Evolutionary conservation across 2,113 vertebrate species (phyloP).

Genomic region (Aegotheles bennettii): DNA sequence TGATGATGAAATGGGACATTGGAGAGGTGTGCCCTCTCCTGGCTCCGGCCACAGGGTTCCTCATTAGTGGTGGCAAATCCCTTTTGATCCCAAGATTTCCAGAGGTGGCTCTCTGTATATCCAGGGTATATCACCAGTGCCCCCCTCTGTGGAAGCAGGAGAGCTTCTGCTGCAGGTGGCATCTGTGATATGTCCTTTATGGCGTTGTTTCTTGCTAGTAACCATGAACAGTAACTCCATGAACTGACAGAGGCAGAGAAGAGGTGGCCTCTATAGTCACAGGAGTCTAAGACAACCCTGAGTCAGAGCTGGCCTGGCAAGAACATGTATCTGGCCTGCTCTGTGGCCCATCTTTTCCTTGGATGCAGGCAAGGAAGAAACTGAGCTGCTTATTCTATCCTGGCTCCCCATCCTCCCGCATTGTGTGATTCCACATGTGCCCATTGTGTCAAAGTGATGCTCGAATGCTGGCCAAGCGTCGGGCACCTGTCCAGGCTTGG

Average conservation of each 20-base stretch:
- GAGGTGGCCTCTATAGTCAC: not conserved
- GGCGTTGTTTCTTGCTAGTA: not conserved
- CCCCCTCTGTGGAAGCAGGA: not conserved
- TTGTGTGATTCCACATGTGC: not conserved
- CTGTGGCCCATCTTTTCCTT: not conserved
- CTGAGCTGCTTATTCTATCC: not conserved
- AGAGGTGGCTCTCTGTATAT: fast-evolving
- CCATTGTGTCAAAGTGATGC: not conserved
- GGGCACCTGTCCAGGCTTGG: not conserved
- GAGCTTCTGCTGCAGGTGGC: not conserved
- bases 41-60: not conserved
- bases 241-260: not conserved
- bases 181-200: not conserved
- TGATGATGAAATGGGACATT: not conserved
- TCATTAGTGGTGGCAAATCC: fast-evolving
- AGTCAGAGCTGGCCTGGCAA: not conserved
- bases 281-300: not conserved
- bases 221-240: fast-evolving
- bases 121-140: fast-evolving
- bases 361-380: not conserved
- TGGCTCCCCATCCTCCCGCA: not conserved
- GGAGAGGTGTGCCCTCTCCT: not conserved
- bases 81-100: not conserved
- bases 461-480: fast-evolving
- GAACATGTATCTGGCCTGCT: not conserved